These are phyloP conservation scores for Eriosoma lanigerum DNA, from an alignment of 1,140 invertebrate species.

Conservation along the genomic window DNA sequence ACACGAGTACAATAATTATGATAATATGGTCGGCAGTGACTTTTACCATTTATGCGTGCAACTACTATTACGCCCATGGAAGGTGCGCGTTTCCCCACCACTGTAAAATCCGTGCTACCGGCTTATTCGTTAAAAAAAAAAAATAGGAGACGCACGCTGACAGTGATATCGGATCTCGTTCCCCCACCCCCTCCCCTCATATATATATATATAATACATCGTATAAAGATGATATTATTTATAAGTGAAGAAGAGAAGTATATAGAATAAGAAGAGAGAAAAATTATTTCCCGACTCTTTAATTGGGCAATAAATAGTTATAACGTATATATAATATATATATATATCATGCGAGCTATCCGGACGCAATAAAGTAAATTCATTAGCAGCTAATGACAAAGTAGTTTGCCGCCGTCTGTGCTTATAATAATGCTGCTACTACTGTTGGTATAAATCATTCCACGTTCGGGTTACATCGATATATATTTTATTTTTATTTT, in stretches of 20 bases:
- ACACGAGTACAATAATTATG: too few relatives aligned
- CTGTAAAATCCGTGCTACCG: not conserved
- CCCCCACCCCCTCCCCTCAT: too few relatives aligned
- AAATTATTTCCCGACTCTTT: not conserved
- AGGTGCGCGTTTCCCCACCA: not conserved
- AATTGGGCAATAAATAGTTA: constrained; percentile 51
- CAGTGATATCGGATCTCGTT: constrained; percentile 29
- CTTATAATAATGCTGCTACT: constrained; percentile 22
- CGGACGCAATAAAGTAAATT: constrained; percentile 52
- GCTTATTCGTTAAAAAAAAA: constrained; percentile 12
- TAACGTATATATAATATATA: not conserved
- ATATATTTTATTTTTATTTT: constrained; percentile 35
- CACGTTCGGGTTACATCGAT: constrained; percentile 36
- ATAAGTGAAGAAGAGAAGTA: not conserved
- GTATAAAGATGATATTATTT: constrained; percentile 21
- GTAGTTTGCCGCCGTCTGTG: constrained; percentile 44
- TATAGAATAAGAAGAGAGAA: not conserved
- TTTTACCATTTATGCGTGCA: too few relatives aligned
- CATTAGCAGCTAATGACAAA: constrained; percentile 52
- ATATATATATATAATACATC: not conserved
- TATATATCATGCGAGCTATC: constrained; percentile 1
- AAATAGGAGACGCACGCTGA: not conserved
- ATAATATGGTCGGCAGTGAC: too few relatives aligned
- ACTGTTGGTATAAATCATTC: constrained; percentile 43
- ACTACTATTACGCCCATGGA: too few relatives aligned